These are phyloP conservation scores for Columba janthina DNA, from an alignment of 2,113 vertebrate genomes.

Conservation along the genomic window DNA sequence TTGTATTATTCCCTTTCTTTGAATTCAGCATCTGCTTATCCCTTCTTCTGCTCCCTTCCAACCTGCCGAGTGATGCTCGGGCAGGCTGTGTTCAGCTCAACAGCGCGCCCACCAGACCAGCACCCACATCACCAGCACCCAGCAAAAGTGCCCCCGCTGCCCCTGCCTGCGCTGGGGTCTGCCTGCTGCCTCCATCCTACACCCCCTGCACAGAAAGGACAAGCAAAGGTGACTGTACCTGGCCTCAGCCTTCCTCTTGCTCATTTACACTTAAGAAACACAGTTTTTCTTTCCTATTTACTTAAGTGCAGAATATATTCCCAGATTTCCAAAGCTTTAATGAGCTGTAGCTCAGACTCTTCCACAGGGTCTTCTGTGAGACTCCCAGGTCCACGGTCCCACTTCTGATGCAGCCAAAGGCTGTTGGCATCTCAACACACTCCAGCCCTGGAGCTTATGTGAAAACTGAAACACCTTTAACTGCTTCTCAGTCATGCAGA, in stretches of 20 bases:
- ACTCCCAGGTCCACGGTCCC: no score
- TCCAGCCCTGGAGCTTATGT: neutral
- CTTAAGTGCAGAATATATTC: neutral
- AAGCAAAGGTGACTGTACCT: neutral
- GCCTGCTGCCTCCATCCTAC: neutral
- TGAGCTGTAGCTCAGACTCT: neutral
- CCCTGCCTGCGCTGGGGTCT: neutral
- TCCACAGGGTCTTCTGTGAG: neutral
- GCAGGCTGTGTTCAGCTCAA: neutral
- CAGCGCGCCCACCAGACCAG: neutral
- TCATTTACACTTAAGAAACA: neutral
- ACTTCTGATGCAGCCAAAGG: neutral
- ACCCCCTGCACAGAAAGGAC: neutral
- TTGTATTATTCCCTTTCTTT: neutral
- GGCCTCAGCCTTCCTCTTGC: neutral
- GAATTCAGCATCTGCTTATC: neutral
- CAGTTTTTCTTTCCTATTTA: neutral
- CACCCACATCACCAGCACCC: neutral
- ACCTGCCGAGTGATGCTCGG: accelerated
- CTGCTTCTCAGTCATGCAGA: neutral
- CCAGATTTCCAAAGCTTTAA: neutral
- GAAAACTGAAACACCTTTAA: neutral
- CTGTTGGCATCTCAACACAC: neutral
- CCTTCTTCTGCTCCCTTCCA: neutral
- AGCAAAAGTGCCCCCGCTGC: neutral